phyloP scores from a whole-genome alignment of 2,888 invertebrate genomes.

The Pemphredon lugubris region DNA sequence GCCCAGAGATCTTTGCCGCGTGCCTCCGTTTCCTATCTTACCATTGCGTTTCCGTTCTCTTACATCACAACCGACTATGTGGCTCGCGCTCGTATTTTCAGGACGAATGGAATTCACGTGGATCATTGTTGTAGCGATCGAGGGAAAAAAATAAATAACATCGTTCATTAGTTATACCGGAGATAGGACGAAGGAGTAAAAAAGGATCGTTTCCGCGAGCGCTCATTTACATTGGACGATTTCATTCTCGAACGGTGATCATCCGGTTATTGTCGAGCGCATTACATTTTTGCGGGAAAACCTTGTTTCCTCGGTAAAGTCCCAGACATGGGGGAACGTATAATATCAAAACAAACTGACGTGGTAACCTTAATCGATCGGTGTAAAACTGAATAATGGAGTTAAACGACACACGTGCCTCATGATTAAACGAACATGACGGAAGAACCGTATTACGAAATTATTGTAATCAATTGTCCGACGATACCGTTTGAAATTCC shows the following conservation, averaged over 20 bases:
- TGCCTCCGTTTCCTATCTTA: conserved; percentile 53
- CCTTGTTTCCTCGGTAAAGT: not conserved
- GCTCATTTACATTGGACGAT: conserved; percentile 1
- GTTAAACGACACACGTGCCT: too few relatives aligned
- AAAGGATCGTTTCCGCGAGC: conserved; percentile 4
- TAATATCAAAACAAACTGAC: too few relatives aligned
- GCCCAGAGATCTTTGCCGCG: conserved; percentile 42
- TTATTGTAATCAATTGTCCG: too few relatives aligned
- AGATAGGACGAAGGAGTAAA: conserved; percentile 12
- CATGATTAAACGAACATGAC: too few relatives aligned
- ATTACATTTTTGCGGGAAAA: conserved; percentile 9
- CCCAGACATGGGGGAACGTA: too few relatives aligned
- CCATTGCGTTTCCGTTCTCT: conserved; percentile 62
- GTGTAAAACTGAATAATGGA: too few relatives aligned
- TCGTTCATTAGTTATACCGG: conserved; percentile 10
- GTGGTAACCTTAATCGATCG: too few relatives aligned
- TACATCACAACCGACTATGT: conserved; percentile 49
- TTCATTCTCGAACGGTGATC: conserved; percentile 10
- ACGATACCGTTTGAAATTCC: too few relatives aligned
- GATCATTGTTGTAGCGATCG: conserved; percentile 39
- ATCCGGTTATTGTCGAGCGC: conserved; percentile 8
- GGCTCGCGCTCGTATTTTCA: conserved; percentile 11
- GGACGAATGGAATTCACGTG: conserved; percentile 37
- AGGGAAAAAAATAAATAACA: conserved; percentile 21
- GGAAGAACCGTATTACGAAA: too few relatives aligned